Evolutionary conservation across 2,888 invertebrate species (phyloP), one percentile per base, ranked within the genome.

Genomic region (Scaeva pyrastri): DNA sequence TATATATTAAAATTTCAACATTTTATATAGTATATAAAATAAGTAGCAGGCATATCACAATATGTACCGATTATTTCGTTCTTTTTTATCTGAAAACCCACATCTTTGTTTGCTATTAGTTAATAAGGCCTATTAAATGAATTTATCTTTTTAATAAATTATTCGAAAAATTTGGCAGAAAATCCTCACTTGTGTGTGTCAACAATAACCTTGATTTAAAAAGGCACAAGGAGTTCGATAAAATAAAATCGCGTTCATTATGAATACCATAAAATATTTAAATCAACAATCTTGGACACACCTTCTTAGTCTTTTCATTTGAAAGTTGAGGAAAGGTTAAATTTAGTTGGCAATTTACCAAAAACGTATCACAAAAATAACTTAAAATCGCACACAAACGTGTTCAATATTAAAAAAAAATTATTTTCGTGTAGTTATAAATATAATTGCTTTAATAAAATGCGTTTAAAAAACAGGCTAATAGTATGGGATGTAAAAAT

Each of bases 401-500:
- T n/a, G n/a, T n/a, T n/a, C n/a, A n/a, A n/a, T n/a, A n/a, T n/a
- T n/a, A 41, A 26, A 31, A 21, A 1, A 60, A 60, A 12, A 39
- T 21, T 8, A 41, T 60, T 12, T 41, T 1, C n/a, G 8, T 10
- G 10, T 23, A 8, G 2, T 19, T 26, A 43, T 41, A 8, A 14
- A 11, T 62, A 3, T 19, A 2, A 58, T 23, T 48, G 8, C 31
- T 8, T 31, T 7, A 7, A 48, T 48, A 31, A 66, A 36, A 66
- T 66, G 36, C 66, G 48, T 48, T 36, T 12, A 31, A 66, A n/a
- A 62, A 21, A 43, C n/a, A n/a, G n/a, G n/a, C n/a, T n/a, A n/a
- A n/a, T n/a, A n/a, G n/a, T n/a, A n/a, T n/a, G n/a, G n/a, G n/a
- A n/a, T n/a, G n/a, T n/a, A n/a, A n/a, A n/a, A n/a, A n/a, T n/a